These are phyloP conservation scores for Xestia rhomboidea DNA, from an alignment of 2,888 invertebrate species.

Conservation along the genomic window DNA sequence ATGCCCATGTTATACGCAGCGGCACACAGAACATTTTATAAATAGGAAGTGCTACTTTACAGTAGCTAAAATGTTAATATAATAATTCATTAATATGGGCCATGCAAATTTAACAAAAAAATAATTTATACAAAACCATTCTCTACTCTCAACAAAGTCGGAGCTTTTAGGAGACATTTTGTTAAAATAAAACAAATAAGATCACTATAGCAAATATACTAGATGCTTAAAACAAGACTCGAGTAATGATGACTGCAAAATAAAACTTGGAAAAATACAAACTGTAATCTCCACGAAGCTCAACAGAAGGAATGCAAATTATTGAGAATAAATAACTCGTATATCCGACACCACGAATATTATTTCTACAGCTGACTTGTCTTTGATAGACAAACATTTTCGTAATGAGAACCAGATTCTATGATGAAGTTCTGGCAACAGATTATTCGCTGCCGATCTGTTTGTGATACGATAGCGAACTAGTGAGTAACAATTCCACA, in stretches of 20 bases:
- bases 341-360: slow-evolving; percentile 60
- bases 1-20: slow-evolving; percentile 20
- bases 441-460: slow-evolving; percentile 54
- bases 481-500: slow-evolving; percentile 84
- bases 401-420: slow-evolving; percentile 31
- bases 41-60: slow-evolving; percentile 50
- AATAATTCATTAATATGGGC: slow-evolving; percentile 45
- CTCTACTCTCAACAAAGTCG: slow-evolving; percentile 77
- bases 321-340: slow-evolving; percentile 71
- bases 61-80: slow-evolving; percentile 59
- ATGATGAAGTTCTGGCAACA: slow-evolving; percentile 56
- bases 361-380: slow-evolving; percentile 58
- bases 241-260: slow-evolving; percentile 59
- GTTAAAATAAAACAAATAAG: slow-evolving; percentile 54
- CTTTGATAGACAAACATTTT: slow-evolving; percentile 47
- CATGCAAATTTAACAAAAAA: slow-evolving; percentile 54
- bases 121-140: slow-evolving; percentile 65
- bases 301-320: slow-evolving; percentile 78
- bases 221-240: slow-evolving; percentile 61
- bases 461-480: slow-evolving; percentile 69
- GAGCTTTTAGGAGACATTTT: slow-evolving; percentile 72
- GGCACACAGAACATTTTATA: slow-evolving; percentile 51
- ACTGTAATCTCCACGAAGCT: slow-evolving; percentile 73
- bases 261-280: slow-evolving; percentile 58
- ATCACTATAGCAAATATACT: slow-evolving; percentile 60